Conservation (phyloP, 1,140 invertebrate species). For the Lucilia sericata region DNA sequence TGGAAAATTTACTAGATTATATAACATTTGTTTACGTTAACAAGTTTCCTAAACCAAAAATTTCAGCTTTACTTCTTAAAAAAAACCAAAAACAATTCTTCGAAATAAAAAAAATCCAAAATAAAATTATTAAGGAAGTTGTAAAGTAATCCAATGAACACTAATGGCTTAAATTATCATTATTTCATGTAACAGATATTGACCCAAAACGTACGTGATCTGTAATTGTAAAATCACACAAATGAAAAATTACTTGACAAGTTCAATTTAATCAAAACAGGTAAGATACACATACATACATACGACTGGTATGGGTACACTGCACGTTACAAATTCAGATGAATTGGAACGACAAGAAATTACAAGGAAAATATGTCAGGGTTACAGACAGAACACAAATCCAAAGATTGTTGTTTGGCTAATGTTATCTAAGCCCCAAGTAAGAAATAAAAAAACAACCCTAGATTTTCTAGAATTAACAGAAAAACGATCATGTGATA, state of each 20-base stretch:
- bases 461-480: not conserved
- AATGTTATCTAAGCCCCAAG: not conserved
- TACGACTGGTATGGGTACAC: not conserved
- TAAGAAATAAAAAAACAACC: not conserved
- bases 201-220: constrained; percentile 25
- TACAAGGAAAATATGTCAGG: not conserved
- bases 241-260: constrained; percentile 10
- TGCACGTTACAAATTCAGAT: not conserved
- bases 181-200: constrained; percentile 13
- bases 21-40: too few relatives aligned
- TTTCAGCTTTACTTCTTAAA: too few relatives aligned
- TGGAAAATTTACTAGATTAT: too few relatives aligned
- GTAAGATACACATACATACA: not conserved
- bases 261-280: constrained; percentile 10
- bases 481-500: not conserved
- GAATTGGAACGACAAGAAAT: not conserved
- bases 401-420: not conserved
- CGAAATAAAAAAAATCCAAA: not conserved
- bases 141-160: constrained; percentile 2
- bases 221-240: constrained; percentile 17
- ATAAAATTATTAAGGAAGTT: constrained; percentile 10
- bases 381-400: not conserved
- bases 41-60: too few relatives aligned
- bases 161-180: constrained; percentile 24
- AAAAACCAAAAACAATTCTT: not conserved